Evolutionary conservation across 2,797 vertebrate species (phyloP), one percentile per base, ranked within the genome.

Genomic region (Siniperca undulata): DNA sequence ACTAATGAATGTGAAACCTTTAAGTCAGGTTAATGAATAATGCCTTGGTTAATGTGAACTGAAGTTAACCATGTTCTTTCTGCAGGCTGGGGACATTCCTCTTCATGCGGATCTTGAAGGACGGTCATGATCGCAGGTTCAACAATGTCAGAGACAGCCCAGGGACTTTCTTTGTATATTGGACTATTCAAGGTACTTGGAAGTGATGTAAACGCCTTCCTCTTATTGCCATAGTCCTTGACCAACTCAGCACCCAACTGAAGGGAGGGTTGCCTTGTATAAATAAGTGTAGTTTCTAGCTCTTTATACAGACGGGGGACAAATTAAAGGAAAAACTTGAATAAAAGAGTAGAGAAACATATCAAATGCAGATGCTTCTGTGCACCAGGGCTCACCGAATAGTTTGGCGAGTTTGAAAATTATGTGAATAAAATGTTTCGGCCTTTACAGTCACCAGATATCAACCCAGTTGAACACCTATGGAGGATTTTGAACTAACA

Each of bases 21-120:
- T 61, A 85, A 74, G 82, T 56, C 82, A 48, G 77, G 94, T 94
- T 95, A 95, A 95, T 93, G 87, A 92, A 92, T 95, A 90, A 93
- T 92, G 55, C 34, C n/a, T 14, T 68, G 78, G 93, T 95, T 94
- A 96, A 94, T 93, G 80, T 92, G 85, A 93, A 36, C 10, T 58
- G 22, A 56, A 7, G 61, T 78, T 93, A 89, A 91, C 88, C 5
- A 0, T 55, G 81, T 87, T 61, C 80, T 82, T 30, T 42, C 84
- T 84, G 79, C 91, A 96, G 95, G 86, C 91, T 96, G 65, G 94
- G 95, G 59, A 95, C 91, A 73, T 97, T 96, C 92, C 95, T 97
- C 77, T 96, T 97, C 89, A 81, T 96, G 88, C 92, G 96, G 80
- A 95, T 97, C 90, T 87, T 97, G 88, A 96, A 96, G 91, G 95